Evolutionary conservation across 1,140 invertebrate genomes (phyloP).

Genomic region (Neodiprion pinetum): DNA sequence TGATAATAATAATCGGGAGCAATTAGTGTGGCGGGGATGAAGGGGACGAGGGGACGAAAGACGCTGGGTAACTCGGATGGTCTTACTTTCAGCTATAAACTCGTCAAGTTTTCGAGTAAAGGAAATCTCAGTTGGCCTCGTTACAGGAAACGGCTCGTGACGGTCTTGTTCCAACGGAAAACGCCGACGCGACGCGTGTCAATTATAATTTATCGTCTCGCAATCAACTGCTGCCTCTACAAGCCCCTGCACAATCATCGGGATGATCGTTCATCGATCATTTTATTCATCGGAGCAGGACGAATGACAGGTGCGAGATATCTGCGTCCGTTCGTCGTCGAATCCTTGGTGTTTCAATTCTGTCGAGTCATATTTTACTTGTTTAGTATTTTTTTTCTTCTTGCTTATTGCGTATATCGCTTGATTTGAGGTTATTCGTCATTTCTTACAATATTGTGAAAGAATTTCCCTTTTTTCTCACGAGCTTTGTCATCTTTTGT

Average conservation of each 20-base stretch:
- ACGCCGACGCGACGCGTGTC: not conserved
- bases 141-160: not conserved
- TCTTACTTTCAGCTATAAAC: not conserved
- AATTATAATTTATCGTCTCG: not conserved
- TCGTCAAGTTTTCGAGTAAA: constrained; percentile 2
- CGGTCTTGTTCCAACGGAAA: not conserved
- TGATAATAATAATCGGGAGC: too few species aligned
- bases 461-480: too few species aligned
- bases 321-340: too few species aligned
- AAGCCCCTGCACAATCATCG: not conserved
- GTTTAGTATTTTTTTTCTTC: too few species aligned
- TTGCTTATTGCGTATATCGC: too few species aligned
- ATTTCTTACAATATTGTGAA: too few species aligned
- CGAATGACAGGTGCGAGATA: too few species aligned
- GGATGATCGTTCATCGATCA: not conserved
- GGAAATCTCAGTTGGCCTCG: constrained; percentile 1
- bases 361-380: too few species aligned
- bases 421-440: too few species aligned
- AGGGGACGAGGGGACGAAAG: too few species aligned
- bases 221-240: not conserved
- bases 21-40: not conserved
- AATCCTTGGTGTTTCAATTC: too few species aligned
- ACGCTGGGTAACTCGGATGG: not conserved
- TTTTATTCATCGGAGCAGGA: not conserved
- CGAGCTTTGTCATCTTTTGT: too few species aligned